These are phyloP conservation scores for Melanotus villosus DNA, from an alignment of 2,888 invertebrate species.

Conservation along the genomic window DNA sequence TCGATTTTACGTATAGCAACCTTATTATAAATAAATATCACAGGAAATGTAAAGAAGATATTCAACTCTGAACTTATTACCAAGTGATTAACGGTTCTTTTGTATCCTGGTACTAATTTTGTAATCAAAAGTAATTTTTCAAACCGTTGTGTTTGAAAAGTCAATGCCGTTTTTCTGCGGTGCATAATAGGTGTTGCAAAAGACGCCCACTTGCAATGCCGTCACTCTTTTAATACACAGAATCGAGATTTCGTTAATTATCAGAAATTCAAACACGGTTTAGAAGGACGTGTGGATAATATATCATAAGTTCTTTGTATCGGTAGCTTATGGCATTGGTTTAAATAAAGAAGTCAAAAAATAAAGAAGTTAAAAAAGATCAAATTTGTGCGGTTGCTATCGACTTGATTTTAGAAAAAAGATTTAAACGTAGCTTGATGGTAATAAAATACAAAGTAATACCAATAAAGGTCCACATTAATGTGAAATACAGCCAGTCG, in stretches of 20 bases:
- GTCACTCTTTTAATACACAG: not conserved
- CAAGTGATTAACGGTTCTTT: not conserved
- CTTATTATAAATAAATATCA: too few relatives aligned
- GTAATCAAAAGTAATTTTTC: not conserved
- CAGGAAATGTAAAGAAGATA: too few relatives aligned
- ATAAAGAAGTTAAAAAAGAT: too few relatives aligned
- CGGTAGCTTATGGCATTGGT: too few relatives aligned
- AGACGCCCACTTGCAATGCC: not conserved
- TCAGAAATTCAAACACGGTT: not conserved
- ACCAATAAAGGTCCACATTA: constrained; percentile 1
- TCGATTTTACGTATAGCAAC: not conserved
- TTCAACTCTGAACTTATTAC: not conserved
- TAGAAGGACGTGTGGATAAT: too few relatives aligned
- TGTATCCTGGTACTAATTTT: constrained; percentile 6
- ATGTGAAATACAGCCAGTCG: constrained; percentile 8
- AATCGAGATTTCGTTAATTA: not conserved
- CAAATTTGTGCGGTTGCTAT: not conserved
- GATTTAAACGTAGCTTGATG: not conserved
- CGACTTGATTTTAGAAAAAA: not conserved
- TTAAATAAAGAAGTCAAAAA: too few relatives aligned
- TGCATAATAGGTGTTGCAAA: not conserved
- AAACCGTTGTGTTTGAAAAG: not conserved
- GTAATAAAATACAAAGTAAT: constrained; percentile 20
- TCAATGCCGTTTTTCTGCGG: not conserved
- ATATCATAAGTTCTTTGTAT: too few relatives aligned